Conservation (phyloP, 2,797 vertebrate genomes). For the Carapus acus region DNA sequence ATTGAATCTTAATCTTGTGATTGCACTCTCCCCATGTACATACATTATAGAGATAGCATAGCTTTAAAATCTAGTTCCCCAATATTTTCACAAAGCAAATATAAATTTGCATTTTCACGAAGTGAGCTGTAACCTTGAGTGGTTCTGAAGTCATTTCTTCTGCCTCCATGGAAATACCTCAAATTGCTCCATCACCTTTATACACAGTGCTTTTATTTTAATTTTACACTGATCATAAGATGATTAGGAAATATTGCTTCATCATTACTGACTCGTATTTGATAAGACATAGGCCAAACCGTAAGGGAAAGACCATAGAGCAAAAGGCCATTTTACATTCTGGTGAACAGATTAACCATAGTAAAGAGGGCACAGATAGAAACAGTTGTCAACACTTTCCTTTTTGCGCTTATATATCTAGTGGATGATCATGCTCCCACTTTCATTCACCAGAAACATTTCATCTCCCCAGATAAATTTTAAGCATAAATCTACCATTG, state of each 20-base stretch:
- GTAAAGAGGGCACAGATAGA: constrained; percentile 12
- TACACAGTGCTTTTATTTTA: constrained; percentile 22
- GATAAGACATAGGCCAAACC: no score
- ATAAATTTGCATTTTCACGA: constrained; percentile 36
- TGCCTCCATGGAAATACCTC: constrained; percentile 27
- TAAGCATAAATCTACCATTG: constrained; percentile 44
- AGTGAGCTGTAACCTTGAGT: constrained; percentile 54
- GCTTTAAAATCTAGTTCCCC: constrained; percentile 34
- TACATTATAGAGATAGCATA: constrained; percentile 57
- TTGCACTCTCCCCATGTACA: constrained; percentile 40
- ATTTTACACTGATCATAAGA: constrained; percentile 21
- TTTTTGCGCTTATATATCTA: constrained; percentile 4
- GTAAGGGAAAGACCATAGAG: constrained; percentile 9
- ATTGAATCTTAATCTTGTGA: constrained; percentile 54
- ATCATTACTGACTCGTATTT: no score
- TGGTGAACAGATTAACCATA: constrained; percentile 26
- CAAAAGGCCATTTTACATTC: constrained; percentile 8
- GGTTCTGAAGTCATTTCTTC: constrained; percentile 29
- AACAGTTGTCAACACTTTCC: constrained; percentile 1
- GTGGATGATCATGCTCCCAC: constrained; percentile 1
- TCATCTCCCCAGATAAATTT: constrained; percentile 13
- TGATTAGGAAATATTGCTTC: constrained; percentile 7
- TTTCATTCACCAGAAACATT: constrained; percentile 13
- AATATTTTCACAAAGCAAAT: constrained; percentile 35
- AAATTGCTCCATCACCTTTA: constrained; percentile 14